Evolutionary conservation across 2,797 vertebrate genomes (phyloP), one percentile per base, ranked within the genome.

Genomic region (Enteromius afrohamiltoni): DNA sequence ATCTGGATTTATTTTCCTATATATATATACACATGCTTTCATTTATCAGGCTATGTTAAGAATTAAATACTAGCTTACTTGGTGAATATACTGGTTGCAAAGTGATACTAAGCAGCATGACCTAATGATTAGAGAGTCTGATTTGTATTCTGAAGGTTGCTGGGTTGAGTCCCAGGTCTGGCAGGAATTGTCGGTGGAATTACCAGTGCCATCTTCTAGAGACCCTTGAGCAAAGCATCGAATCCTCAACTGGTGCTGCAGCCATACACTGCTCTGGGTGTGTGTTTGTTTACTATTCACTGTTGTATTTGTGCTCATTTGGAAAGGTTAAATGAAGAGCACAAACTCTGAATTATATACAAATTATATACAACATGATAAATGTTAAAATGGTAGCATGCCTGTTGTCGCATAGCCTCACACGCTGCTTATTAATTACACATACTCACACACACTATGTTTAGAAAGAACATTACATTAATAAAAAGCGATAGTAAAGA

Each of bases 11-110:
- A 9, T 26, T 68, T 83, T 68, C 31, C 16, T 51, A 19, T 19
- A 23, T 17, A 76, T 3, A 45, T 29, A 55, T 34, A 60, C n/a
- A 49, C 13, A 23, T 37, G 21, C 40, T 73, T 42, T 51, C 6
- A 9, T 45, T 73, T 34, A 81, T 81, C 26, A 60, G 68, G 64
- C 31, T 70, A 60, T 51, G 34, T 49, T 75, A 3, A 23, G n/a
- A 80, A 71, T 60, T 11, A 21, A 73, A 80, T 45, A 45, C 53
- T n/a, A 70, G 71, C 31, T 55, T 74, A 53, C 3, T 74, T 23
- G 21, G 19, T 55, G 10, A 23, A 75, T 49, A 2, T 49, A 37
- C 5, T 37, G 29, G 14, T 11, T 37, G 49, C 1, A 53, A 37
- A 55, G 3, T 14, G 29, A 53, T n/a, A 9, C 3, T 23, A 13